These are phyloP conservation scores for Lates japonicus DNA, from an alignment of 2,797 vertebrate species.

Conservation along the genomic window DNA sequence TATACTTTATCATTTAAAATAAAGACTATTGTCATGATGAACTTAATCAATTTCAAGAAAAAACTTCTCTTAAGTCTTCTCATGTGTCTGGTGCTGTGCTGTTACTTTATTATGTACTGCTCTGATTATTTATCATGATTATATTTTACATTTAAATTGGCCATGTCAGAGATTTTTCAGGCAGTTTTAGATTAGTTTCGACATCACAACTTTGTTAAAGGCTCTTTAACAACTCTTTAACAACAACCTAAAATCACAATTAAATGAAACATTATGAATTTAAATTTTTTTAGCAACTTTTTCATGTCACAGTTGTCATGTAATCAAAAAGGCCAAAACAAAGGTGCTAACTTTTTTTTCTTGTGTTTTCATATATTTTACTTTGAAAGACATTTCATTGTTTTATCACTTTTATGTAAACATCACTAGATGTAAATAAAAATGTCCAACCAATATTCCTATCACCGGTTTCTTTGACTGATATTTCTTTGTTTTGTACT, in stretches of 20 bases:
- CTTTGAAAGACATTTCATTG: neutral
- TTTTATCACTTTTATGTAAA: too few relatives aligned
- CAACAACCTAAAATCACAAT: neutral
- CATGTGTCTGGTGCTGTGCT: neutral
- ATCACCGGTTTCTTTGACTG: neutral
- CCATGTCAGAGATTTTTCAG: neutral
- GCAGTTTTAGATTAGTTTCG: neutral
- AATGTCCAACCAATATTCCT: neutral
- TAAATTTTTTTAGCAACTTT: neutral
- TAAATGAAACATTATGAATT: neutral
- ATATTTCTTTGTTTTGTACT: neutral
- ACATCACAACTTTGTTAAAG: neutral
- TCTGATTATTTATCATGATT: neutral
- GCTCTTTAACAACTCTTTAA: neutral
- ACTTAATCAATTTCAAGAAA: neutral
- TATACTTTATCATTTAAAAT: slow-evolving; percentile 1
- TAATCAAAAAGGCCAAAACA: slow-evolving; percentile 4
- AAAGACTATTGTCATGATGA: neutral
- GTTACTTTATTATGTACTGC: neutral
- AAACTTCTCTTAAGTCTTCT: neutral
- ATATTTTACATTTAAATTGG: neutral
- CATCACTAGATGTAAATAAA: neutral
- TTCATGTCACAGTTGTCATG: neutral
- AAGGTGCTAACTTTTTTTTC: neutral
- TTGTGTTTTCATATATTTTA: neutral